Percentiles rank a stretch among this genome's conserved stretches.
These are phyloP conservation scores for Ceraclea dissimilis DNA, from an alignment of 2,888 invertebrate genomes.

Conservation along the genomic window DNA sequence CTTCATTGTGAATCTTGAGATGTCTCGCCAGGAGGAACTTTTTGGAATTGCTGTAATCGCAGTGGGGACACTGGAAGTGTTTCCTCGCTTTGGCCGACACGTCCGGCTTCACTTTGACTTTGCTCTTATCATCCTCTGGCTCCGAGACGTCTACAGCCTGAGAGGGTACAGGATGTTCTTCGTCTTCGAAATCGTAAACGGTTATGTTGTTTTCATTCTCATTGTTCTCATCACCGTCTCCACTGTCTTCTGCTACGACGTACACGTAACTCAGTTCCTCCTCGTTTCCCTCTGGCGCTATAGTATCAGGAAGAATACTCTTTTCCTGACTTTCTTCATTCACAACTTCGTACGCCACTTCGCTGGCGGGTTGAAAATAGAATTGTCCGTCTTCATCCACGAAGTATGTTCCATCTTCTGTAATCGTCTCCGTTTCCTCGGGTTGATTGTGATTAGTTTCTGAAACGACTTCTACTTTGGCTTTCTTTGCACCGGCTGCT, in stretches of 20 bases:
- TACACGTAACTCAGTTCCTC: slow-evolving; percentile 19
- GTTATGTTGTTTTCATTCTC: slow-evolving; percentile 31
- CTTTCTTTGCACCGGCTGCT: background rate
- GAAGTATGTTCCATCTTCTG: slow-evolving; percentile 21
- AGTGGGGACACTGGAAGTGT: slow-evolving; percentile 72
- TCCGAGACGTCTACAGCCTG: slow-evolving; percentile 48
- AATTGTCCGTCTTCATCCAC: slow-evolving; percentile 24
- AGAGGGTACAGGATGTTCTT: slow-evolving; percentile 42
- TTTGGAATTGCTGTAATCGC: slow-evolving; percentile 77
- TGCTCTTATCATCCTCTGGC: slow-evolving; percentile 43
- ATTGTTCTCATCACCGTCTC: slow-evolving; percentile 7
- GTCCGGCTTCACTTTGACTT: slow-evolving; percentile 55
- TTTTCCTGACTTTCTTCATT: background rate
- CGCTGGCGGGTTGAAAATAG: slow-evolving; percentile 21
- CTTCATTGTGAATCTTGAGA: slow-evolving; percentile 81
- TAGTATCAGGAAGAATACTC: background rate
- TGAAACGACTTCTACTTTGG: background rate
- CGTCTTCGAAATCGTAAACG: slow-evolving; percentile 59
- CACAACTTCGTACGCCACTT: background rate
- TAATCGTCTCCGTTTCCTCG: background rate
- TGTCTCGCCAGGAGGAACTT: slow-evolving; percentile 68
- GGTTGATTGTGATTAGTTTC: background rate
- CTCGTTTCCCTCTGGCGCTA: background rate
- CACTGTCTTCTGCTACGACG: slow-evolving; percentile 11
- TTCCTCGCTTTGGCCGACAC: slow-evolving; percentile 45